Conservation (phyloP, 2,888 invertebrate species). For the Aporophyla nigra region DNA sequence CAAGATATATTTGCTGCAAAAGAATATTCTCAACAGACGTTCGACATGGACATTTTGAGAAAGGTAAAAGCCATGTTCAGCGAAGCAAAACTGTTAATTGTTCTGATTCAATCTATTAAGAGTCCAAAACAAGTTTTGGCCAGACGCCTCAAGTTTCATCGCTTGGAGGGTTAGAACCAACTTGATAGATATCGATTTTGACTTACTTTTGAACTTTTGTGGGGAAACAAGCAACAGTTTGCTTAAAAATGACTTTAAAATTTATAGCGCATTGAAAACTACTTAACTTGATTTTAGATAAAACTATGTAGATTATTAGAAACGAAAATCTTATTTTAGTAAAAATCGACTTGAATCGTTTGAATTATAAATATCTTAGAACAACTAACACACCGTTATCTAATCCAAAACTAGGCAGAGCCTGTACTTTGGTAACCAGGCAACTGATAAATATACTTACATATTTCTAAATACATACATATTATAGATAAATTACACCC, state of each 20-base stretch:
- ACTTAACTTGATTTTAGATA: neutral
- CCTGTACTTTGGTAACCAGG: too few species aligned
- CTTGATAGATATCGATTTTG: slow-evolving; percentile 53
- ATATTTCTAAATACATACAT: too few species aligned
- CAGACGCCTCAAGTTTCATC: slow-evolving; percentile 51
- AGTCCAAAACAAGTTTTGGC: slow-evolving; percentile 53
- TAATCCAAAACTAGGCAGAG: too few species aligned
- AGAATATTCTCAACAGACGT: neutral
- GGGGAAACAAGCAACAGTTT: slow-evolving; percentile 27
- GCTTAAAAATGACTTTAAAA: neutral
- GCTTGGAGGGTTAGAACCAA: slow-evolving; percentile 31
- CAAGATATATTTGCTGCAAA: neutral
- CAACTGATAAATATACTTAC: too few species aligned
- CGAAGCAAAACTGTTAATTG: slow-evolving; percentile 58
- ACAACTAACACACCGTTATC: too few species aligned
- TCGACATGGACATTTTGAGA: slow-evolving; percentile 17
- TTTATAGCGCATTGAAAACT: slow-evolving; percentile 7
- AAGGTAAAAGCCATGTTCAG: slow-evolving; percentile 24
- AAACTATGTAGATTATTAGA: neutral
- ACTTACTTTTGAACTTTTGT: slow-evolving; percentile 37
- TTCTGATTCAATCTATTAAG: slow-evolving; percentile 59
- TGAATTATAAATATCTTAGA: too few species aligned
- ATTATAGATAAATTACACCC: too few species aligned
- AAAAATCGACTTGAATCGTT: neutral
- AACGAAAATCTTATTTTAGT: neutral